Evolutionary conservation across 2,888 invertebrate species (phyloP).

Genomic region (Oxytorus armatus): DNA sequence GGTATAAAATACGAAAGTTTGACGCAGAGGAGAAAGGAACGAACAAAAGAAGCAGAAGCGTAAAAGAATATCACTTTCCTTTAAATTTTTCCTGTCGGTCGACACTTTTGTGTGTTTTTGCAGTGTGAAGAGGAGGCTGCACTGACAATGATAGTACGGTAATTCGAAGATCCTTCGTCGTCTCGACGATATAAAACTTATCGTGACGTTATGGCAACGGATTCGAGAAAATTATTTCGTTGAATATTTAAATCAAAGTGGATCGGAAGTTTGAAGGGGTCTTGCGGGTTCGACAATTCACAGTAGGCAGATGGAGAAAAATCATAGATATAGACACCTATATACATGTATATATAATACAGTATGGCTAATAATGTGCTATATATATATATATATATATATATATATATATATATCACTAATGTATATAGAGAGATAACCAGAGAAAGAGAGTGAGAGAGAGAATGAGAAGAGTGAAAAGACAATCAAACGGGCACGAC

Average conservation of each 20-base stretch:
- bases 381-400: neutral
- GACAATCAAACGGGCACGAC: conserved; percentile 58
- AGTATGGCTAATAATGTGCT: conserved; percentile 39
- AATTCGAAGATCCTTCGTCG: neutral
- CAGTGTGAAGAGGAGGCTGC: neutral
- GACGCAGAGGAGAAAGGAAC: no score
- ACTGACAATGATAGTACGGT: no score
- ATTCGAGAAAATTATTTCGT: conserved; percentile 21
- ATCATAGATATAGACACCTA: conserved; percentile 37
- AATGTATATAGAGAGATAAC: conserved; percentile 30
- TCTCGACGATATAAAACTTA: neutral
- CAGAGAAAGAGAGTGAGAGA: conserved; percentile 65
- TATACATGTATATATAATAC: conserved; percentile 3
- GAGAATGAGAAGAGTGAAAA: conserved; percentile 64
- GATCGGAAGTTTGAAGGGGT: conserved; percentile 34
- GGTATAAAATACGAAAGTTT: no score
- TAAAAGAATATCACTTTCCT: no score
- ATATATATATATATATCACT: conserved; percentile 3
- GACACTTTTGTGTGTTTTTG: neutral
- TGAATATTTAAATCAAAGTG: conserved; percentile 68
- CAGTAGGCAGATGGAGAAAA: conserved; percentile 53
- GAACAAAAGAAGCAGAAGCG: no score
- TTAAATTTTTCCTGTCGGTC: neutral
- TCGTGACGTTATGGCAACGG: neutral
- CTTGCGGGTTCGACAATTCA: conserved; percentile 18